Percentiles rank a stretch among this genome's conserved stretches.
Conservation (phyloP, 2,888 invertebrate genomes). For the Drosophila sordidula region DNA sequence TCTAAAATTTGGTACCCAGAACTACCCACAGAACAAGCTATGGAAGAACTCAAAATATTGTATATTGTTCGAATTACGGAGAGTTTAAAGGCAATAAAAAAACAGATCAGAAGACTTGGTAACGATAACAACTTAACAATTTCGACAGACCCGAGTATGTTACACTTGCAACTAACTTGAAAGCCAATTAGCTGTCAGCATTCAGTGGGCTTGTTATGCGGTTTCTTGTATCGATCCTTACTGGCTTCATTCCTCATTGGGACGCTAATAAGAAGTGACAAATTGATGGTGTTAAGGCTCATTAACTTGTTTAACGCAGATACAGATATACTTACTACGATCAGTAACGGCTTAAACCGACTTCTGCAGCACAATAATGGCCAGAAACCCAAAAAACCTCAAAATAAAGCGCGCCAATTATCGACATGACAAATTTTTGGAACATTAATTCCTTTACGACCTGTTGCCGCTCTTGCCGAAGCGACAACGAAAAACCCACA, state of each 20-base stretch:
- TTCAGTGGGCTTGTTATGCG: conserved; percentile 21
- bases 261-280: conserved; percentile 83
- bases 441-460: conserved; percentile 53
- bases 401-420: conserved; percentile 81
- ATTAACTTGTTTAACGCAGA: conserved; percentile 76
- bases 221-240: conserved; percentile 3
- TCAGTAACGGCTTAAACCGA: conserved; percentile 32
- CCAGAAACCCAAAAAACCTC: conserved; percentile 54
- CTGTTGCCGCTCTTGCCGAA: conserved; percentile 26
- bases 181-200: conserved; percentile 38
- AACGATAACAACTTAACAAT: neutral
- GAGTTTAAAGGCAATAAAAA: neutral
- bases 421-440: conserved; percentile 80
- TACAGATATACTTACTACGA: conserved; percentile 32
- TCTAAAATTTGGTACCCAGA: no score
- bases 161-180: conserved; percentile 25
- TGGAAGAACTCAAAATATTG: no score
- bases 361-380: conserved; percentile 29
- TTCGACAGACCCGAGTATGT: conserved; percentile 2
- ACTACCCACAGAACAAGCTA: no score
- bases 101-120: neutral
- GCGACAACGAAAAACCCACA: conserved; percentile 58
- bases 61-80: no score
- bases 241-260: conserved; percentile 39
- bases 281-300: conserved; percentile 84